Evolutionary conservation across 2,113 vertebrate species (phyloP).

Genomic region (Catharus minimus): DNA sequence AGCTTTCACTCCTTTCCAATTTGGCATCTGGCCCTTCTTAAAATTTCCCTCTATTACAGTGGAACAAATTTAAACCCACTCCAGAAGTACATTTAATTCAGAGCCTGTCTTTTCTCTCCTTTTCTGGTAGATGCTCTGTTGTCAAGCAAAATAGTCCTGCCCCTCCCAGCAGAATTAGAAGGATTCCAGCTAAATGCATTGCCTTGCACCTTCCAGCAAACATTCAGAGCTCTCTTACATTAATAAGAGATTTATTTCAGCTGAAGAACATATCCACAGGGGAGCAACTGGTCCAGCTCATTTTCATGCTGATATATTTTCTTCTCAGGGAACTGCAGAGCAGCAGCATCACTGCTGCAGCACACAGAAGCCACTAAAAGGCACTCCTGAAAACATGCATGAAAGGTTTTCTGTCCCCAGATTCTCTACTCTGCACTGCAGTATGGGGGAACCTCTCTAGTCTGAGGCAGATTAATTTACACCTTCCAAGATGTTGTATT

Average conservation of each 20-base stretch:
- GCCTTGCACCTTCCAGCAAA: neutral
- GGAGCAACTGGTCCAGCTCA: constrained; percentile 20
- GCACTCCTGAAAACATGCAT: neutral
- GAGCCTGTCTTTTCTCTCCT: neutral
- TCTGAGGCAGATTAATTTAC: neutral
- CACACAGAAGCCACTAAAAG: neutral
- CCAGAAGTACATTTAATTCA: constrained; percentile 37
- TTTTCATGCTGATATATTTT: constrained; percentile 37
- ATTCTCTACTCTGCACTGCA: neutral
- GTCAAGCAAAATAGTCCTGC: neutral
- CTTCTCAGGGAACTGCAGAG: constrained; percentile 16
- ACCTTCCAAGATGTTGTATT: neutral
- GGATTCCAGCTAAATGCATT: neutral
- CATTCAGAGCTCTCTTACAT: neutral
- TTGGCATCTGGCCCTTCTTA: constrained; percentile 33
- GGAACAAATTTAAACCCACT: constrained; percentile 36
- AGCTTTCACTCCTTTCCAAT: constrained; percentile 41
- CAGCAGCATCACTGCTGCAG: neutral
- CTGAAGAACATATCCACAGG: constrained; percentile 10
- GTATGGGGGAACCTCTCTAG: neutral
- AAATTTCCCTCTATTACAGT: constrained; percentile 5
- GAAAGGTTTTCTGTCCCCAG: neutral
- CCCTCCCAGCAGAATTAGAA: neutral
- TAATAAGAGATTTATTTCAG: constrained; percentile 24
- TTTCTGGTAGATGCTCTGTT: neutral